Percentiles rank a stretch among this genome's conserved stretches.
Evolutionary conservation across 2,113 vertebrate species (phyloP).

Genomic region (Ochotona princeps): DNA sequence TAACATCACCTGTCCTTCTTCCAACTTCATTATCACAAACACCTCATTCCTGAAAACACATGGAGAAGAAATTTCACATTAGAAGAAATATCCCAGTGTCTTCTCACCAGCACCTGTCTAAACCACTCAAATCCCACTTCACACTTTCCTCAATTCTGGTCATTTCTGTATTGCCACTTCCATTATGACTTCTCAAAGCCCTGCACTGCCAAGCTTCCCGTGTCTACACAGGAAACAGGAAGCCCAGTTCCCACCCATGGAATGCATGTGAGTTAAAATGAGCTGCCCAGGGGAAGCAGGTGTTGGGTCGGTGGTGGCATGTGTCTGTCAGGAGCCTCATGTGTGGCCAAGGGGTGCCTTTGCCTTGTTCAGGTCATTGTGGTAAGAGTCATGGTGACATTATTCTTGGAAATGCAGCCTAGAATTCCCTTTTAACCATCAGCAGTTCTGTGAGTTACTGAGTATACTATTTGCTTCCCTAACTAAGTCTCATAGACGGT

Average conservation of each 20-base stretch:
- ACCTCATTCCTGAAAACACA: not conserved
- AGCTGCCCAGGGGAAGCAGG: not conserved
- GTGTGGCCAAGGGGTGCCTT: accelerated
- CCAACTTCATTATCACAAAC: not conserved
- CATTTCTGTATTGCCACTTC: accelerated
- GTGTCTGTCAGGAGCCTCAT: too few species aligned
- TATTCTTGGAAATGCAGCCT: not conserved
- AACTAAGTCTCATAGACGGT: not conserved
- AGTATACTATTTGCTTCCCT: not conserved
- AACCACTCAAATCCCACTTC: not conserved
- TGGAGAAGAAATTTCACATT: not conserved
- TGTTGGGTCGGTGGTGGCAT: too few species aligned
- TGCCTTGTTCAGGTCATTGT: too few species aligned
- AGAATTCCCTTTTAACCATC: not conserved
- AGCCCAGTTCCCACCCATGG: not conserved
- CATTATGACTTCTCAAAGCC: not conserved
- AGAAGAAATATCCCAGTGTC: not conserved
- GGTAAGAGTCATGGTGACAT: not conserved
- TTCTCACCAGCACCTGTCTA: accelerated
- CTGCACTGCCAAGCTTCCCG: accelerated
- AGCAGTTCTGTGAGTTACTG: not conserved
- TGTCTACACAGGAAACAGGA: not conserved
- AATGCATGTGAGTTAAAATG: not conserved
- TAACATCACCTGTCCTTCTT: not conserved
- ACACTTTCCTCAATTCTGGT: not conserved